Evolutionary conservation across 2,113 vertebrate species (phyloP).

Genomic region (Choloepus hoffmanni): DNA sequence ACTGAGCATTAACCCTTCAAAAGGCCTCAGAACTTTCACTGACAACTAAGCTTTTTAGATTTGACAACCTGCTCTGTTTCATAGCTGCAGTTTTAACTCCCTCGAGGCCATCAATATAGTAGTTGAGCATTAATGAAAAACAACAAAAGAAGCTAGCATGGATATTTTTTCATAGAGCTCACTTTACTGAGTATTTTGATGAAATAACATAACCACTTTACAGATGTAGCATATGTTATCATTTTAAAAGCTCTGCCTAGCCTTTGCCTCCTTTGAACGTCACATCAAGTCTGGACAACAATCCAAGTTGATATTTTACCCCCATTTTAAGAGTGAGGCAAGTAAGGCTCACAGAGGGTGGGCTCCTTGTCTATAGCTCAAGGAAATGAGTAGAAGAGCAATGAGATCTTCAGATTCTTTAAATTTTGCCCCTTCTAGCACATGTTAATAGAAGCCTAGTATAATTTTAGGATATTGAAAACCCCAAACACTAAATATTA

Average conservation of each 20-base stretch:
- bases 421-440: not conserved
- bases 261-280: not conserved
- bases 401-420: not conserved
- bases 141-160: not conserved
- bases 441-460: not conserved
- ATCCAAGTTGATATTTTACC: not conserved
- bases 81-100: not conserved
- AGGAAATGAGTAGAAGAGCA: not conserved
- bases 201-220: not conserved
- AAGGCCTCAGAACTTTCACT: not conserved
- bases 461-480: not conserved
- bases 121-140: not conserved
- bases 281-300: not conserved
- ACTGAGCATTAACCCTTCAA: not conserved
- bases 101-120: not conserved
- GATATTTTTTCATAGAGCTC: not conserved
- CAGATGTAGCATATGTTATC: not conserved
- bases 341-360: not conserved
- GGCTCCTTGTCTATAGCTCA: not conserved
- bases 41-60: not conserved
- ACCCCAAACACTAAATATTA: not conserved
- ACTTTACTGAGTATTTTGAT: not conserved
- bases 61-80: not conserved
- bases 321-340: not conserved
- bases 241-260: not conserved